Evolutionary conservation across 2,797 vertebrate species (phyloP), one percentile per base, ranked within the genome.

Genomic region (Agapornis canus): DNA sequence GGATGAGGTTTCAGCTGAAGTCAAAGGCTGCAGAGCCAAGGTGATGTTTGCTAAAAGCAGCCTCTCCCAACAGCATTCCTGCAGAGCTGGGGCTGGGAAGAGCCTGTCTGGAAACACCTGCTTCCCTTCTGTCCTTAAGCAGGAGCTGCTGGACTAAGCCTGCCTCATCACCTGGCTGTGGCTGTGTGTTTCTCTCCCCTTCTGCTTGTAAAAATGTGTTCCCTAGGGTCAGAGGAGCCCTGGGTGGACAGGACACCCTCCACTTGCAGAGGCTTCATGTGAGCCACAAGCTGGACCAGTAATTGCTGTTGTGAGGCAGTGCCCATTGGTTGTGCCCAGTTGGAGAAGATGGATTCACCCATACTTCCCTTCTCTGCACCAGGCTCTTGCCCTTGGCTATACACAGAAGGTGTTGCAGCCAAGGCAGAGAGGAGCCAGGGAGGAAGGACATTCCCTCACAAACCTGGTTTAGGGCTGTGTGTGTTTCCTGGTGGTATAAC

Each of bases 271-370:
- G 9, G 39, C 19, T 79, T 8, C 17, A 1, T 22, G 49, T 9
- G 19, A 39, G 47, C 26, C 2, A 0, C 13, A 5, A 21, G 2
- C n/a, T 49, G 54, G 65, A 14, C 9, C 56, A 16, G 26, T 27
- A 4, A 3, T 1, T 25, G 13, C 16, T 57, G 1, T 17, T 0
- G n/a, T 3, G 15, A 65, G 47, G n/a, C 26, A 6, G 4, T 2
- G 12, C 32, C 54, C 2, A 2, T 0, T 5, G 10, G 7, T 21
- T 4, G 3, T 54, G 35, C 29, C 32, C 8, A 0, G 3, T 0
- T 13, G 82, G 45, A 48, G 76, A n/a, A 54, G 52, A 48, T 2
- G 8, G 6, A 8, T 18, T 14, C 1, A 0, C 23, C 26, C 0
- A 0, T 13, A 20, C 25, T 4, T 11, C 35, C 64, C 18, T 11